These are phyloP conservation scores for Phania funesta DNA, from an alignment of 2,888 invertebrate genomes.

Conservation along the genomic window DNA sequence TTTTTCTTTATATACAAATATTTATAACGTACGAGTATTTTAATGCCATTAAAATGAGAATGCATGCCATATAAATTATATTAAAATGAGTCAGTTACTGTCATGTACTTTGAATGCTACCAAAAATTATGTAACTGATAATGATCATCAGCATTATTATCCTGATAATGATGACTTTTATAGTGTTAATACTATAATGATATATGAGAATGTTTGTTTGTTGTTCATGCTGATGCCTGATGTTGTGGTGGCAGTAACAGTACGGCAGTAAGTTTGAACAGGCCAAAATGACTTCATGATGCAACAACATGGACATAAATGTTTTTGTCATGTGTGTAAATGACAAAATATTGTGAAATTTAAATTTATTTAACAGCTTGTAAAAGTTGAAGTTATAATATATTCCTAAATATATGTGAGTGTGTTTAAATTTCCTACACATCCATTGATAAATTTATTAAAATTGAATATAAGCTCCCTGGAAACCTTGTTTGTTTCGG, in stretches of 20 bases:
- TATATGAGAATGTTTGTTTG: constrained; percentile 35
- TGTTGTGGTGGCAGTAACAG: neutral
- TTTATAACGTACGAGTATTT: constrained; percentile 24
- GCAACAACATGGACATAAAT: constrained; percentile 11
- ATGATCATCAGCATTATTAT: constrained; percentile 41
- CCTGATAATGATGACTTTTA: constrained; percentile 53
- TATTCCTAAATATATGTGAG: neutral
- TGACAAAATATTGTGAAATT: constrained; percentile 58
- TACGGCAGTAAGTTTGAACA: neutral
- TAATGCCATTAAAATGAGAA: constrained; percentile 58
- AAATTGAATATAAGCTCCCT: too few relatives aligned
- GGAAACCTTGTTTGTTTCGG: too few relatives aligned
- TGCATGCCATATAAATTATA: constrained; percentile 37
- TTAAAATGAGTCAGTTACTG: constrained; percentile 28
- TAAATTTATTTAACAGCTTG: constrained; percentile 50
- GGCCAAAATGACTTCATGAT: neutral
- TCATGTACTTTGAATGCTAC: constrained; percentile 12
- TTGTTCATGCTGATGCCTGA: neutral
- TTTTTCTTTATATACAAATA: neutral
- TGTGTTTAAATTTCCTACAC: too few relatives aligned
- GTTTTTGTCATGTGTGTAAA: constrained; percentile 47
- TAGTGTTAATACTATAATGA: constrained; percentile 63
- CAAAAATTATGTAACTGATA: constrained; percentile 6
- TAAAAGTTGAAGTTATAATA: neutral
- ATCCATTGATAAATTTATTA: too few relatives aligned